phyloP scores from a whole-genome alignment of 2,888 invertebrate genomes.

The Cerceris ruficornis region DNA sequence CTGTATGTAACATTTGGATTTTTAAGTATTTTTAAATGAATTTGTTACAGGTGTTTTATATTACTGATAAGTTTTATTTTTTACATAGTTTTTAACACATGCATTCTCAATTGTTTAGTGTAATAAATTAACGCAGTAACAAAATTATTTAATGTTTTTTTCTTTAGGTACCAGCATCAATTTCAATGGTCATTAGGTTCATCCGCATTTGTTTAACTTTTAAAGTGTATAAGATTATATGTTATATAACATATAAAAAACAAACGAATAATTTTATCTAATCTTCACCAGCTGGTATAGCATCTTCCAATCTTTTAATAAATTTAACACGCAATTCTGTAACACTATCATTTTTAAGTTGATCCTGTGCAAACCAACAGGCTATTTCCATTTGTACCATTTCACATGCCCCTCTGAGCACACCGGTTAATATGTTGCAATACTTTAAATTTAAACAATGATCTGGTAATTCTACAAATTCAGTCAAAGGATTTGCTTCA shows the following conservation, averaged over 20 bases:
- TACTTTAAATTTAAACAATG: slow-evolving; percentile 92
- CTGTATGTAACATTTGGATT: no score
- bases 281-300: slow-evolving; percentile 99
- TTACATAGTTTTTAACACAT: no score
- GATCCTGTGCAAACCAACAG: slow-evolving; percentile 97
- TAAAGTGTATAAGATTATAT: not conserved
- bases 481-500: slow-evolving; percentile 97
- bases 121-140: no score
- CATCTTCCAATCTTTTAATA: slow-evolving; percentile 96
- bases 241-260: no score
- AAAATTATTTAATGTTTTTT: no score
- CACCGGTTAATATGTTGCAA: slow-evolving; percentile 95
- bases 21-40: no score
- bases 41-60: no score
- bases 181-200: no score
- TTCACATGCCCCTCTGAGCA: slow-evolving; percentile 96
- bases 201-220: not conserved
- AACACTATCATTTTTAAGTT: slow-evolving; percentile 95
- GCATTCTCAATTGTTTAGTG: no score
- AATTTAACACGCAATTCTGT: slow-evolving; percentile 98
- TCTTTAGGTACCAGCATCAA: no score
- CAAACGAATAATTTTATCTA: slow-evolving; percentile 81
- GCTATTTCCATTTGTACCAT: slow-evolving; percentile 99
- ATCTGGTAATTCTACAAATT: slow-evolving; percentile 97
- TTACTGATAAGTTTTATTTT: no score